Conservation (phyloP, 2,888 invertebrate species). For the Diabrotica balteata region DNA sequence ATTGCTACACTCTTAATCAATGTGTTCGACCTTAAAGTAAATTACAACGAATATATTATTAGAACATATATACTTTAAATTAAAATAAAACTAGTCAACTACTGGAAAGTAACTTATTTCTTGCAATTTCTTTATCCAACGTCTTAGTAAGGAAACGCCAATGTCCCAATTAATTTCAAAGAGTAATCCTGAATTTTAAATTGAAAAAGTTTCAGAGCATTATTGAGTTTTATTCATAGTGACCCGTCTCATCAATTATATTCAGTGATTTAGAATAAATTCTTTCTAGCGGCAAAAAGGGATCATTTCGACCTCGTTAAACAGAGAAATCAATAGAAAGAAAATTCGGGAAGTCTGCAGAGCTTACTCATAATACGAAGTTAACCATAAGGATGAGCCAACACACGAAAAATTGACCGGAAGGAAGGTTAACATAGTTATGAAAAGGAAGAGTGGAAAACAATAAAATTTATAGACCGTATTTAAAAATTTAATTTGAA, state of each 20-base stretch:
- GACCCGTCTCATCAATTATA: conserved; percentile 38
- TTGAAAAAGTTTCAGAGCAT: conserved; percentile 35
- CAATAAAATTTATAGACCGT: too few species aligned
- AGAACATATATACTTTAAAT: too few species aligned
- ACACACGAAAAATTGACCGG: neutral
- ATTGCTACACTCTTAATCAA: too few species aligned
- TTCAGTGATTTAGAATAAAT: conserved; percentile 34
- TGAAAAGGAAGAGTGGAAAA: too few species aligned
- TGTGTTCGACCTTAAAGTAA: too few species aligned
- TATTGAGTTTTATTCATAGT: conserved; percentile 37
- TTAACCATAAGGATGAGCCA: conserved; percentile 11
- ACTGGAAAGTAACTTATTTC: too few species aligned
- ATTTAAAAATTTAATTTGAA: too few species aligned
- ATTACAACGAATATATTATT: too few species aligned
- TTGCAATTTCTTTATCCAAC: too few species aligned
- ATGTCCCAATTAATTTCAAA: conserved; percentile 18
- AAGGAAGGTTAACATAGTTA: too few species aligned
- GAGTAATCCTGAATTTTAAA: conserved; percentile 31
- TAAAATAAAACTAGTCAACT: too few species aligned
- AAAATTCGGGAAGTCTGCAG: conserved; percentile 22
- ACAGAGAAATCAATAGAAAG: conserved; percentile 31
- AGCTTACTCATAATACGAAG: conserved; percentile 1
- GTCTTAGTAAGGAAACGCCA: neutral
- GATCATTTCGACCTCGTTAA: conserved; percentile 34
- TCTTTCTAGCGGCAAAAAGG: conserved; percentile 31